A percentile compares a stretch with the other conserved stretches of the same genome.
phyloP scores from a whole-genome alignment of 2,113 vertebrate species.

The Cyprinodon brontotheroides region DNA sequence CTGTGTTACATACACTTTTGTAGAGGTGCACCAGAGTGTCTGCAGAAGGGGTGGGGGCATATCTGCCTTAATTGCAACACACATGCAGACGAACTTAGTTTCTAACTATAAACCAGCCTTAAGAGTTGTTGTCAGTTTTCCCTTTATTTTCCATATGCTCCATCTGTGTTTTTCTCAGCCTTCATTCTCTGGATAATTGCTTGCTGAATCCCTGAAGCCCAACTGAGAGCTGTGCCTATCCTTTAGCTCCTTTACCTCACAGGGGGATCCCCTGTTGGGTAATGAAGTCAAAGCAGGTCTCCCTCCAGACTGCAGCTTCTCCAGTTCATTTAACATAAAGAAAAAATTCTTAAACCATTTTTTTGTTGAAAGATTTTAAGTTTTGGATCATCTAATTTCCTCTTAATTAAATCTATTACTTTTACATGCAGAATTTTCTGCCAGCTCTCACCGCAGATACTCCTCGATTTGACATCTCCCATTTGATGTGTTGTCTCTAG shows the following conservation, averaged over 20 bases:
- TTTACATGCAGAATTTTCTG: not conserved
- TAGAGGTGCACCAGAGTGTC: no score
- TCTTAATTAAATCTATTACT: not conserved
- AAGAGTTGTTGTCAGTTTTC: no score
- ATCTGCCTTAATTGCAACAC: no score
- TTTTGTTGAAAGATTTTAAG: slow-evolving; percentile 10
- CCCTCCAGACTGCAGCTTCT: slow-evolving; percentile 26
- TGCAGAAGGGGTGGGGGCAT: no score
- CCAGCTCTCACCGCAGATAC: not conserved
- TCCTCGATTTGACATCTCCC: not conserved
- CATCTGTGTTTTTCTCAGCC: slow-evolving; percentile 7
- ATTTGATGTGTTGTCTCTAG: not conserved
- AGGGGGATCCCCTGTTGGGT: slow-evolving; percentile 31
- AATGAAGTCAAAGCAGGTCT: slow-evolving; percentile 23
- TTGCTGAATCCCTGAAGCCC: slow-evolving; percentile 21
- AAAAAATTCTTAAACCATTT: slow-evolving; percentile 24
- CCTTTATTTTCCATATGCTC: not conserved
- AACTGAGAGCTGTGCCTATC: slow-evolving; percentile 9
- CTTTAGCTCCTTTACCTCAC: slow-evolving; percentile 35
- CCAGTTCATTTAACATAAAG: slow-evolving; percentile 13
- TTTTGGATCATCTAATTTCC: not conserved
- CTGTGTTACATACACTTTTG: no score
- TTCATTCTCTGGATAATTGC: slow-evolving; percentile 22
- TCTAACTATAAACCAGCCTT: no score
- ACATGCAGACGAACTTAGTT: no score